Percentiles rank a stretch among this genome's conserved stretches.
These are phyloP conservation scores for Merluccius polli DNA, from an alignment of 2,797 vertebrate genomes.

Conservation along the genomic window DNA sequence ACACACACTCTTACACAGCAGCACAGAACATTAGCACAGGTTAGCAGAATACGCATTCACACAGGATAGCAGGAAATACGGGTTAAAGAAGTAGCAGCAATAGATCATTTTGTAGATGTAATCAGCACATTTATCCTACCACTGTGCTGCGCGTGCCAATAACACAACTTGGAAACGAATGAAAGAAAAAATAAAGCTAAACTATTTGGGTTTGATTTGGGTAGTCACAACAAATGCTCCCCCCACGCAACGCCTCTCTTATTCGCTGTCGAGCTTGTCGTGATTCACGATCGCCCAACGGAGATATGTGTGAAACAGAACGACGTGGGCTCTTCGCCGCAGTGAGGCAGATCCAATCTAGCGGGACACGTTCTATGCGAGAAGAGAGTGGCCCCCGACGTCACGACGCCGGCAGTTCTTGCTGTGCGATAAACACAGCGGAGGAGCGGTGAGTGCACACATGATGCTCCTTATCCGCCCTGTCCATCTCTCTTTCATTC, in stretches of 20 bases:
- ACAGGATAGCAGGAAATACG: not conserved
- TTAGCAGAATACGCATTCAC: not conserved
- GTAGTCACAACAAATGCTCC: not conserved
- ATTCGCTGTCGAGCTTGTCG: not conserved
- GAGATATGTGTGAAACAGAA: not conserved
- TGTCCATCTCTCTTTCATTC: constrained; percentile 35
- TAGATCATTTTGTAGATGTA: not conserved
- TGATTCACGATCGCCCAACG: not conserved
- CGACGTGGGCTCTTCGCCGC: not conserved
- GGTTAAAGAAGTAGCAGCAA: not conserved
- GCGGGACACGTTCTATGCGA: constrained; percentile 4
- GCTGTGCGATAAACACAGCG: constrained; percentile 14
- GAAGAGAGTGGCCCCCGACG: constrained; percentile 22
- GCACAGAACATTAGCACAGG: constrained; percentile 23
- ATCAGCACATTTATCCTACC: not conserved
- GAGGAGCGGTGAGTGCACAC: not conserved
- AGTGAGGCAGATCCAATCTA: constrained; percentile 10
- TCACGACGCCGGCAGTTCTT: constrained; percentile 11
- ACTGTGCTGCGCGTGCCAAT: not conserved
- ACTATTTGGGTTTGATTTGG: not conserved
- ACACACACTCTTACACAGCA: constrained; percentile 20
- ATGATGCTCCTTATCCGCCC: constrained; percentile 30
- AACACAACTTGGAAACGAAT: not conserved
- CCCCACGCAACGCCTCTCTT: not conserved
- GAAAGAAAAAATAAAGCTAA: not conserved